Base-by-base conservation (phyloP, 1,140 invertebrate genomes). In the Drosophila pallidifrons region DNA sequence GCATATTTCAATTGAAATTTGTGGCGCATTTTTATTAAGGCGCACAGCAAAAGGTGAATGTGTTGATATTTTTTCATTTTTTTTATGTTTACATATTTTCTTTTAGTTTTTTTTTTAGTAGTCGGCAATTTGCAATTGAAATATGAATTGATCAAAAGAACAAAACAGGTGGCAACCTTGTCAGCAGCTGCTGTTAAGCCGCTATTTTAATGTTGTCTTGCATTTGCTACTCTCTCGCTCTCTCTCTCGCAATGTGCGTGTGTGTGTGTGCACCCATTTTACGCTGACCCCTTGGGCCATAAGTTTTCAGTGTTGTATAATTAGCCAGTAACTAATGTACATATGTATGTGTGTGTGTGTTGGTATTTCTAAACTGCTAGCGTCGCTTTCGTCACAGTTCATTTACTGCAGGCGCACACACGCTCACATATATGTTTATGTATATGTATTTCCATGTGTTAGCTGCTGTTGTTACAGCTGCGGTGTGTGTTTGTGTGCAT, bases 1-100 rank as follows among this genome's bases (percentile, higher is more conserved):
- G 81, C 77, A 85, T 83, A 74, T 85, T 71, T 70, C 67, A 88
- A 88, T 88, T 83, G 85, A 88, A 88, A 88, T 83, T 85, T 81
- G 81, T 85, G 66, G 77, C 70, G 75, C 81, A 78, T 79, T 82
- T 82, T 83, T 79, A 83, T 83, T 88, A 75, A 88, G 70, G 59
- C 59, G 60, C 57, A 80, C 72, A 68, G 46, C 41, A 72, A 25
- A 71, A 76, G 46, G 57, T 38, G 59, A 71, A 65, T 54, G 59
- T 49, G 51, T 38, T 57, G 66, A 58, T 61, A 45, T 20, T 43
- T 43, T 71, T 57, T 20, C 35, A 10, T 71, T 63, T 57, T 64
- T 30, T 75, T 61, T 52, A 45, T 75, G 59, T 74, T 69, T 51
- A 66, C 78, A 63, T 52, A 20, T 55, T 71, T n/a, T 54, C 45